A percentile compares a stretch with the other conserved stretches of the same genome.
These are phyloP conservation scores for Crossaster papposus DNA, from an alignment of 53 echinoderm and acorn worm genomes.

Conservation along the genomic window DNA sequence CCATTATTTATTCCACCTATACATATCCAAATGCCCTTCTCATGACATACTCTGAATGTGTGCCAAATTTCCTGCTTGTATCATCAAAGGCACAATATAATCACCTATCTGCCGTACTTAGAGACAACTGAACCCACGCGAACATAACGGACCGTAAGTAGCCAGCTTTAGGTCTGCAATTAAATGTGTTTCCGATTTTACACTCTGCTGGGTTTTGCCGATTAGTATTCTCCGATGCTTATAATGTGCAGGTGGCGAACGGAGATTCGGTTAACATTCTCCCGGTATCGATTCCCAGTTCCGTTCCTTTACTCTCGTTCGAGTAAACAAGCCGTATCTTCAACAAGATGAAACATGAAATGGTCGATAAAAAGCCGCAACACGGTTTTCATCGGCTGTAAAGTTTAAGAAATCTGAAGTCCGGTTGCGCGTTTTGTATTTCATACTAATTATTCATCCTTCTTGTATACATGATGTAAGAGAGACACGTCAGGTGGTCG, in stretches of 20 bases:
- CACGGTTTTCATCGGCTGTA: no score
- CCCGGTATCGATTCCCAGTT: background rate
- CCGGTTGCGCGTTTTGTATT: no score
- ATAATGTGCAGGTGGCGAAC: background rate
- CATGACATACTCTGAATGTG: no score
- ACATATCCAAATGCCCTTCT: no score
- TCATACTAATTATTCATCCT: no score
- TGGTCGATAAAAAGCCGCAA: background rate
- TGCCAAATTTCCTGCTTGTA: no score
- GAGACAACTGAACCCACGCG: background rate
- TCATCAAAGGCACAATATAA: no score
- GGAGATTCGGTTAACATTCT: constrained; percentile 9
- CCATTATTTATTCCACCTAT: no score
- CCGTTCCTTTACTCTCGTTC: background rate
- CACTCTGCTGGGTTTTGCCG: background rate
- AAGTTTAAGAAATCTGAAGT: no score
- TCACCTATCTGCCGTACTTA: no score
- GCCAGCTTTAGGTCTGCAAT: background rate
- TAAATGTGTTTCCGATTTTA: background rate
- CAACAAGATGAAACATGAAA: background rate
- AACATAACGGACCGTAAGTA: background rate
- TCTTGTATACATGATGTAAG: no score
- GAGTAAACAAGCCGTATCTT: background rate
- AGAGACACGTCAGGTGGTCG: no score
- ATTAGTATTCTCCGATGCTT: background rate